Evolutionary conservation across 2,888 invertebrate genomes (phyloP), one percentile per base, ranked within the genome.

Genomic region (Drosophila incognita): DNA sequence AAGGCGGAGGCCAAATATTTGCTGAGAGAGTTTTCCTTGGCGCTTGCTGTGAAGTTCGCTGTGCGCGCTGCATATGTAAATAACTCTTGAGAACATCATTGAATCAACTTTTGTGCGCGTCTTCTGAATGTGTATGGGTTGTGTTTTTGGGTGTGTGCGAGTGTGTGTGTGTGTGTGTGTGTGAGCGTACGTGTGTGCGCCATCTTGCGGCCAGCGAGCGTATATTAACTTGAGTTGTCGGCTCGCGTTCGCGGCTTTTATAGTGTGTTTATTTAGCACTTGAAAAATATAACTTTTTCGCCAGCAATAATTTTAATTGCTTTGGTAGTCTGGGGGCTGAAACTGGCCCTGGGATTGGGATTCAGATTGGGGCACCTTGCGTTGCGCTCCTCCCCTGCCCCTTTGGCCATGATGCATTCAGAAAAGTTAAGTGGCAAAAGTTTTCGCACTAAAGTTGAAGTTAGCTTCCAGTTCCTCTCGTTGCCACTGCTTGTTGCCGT

Each of bases 251-350:
- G 75, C 71, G 74, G 77, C 79, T 82, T 87, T 87, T 82, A 83
- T 88, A 84, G 84, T 90, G 89, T 90, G 90, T 91, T 91, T 91
- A 87, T 85, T 83, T 86, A 86, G 89, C 91, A 91, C 91, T 91
- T 90, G 86, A 86, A 89, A 90, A 91, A 90, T 90, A 91, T 90
- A 90, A 88, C 85, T 90, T 91, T 89, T 87, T 85, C 71, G 75
- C 80, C 82, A 75, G 83, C 86, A 84, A 87, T 91, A 91, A 91
- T 90, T 90, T 91, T 90, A 91, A 91, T 91, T 91, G 90, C 91
- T 91, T 91, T 90, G 79, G 76, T 81, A 81, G 54, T 78, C 76
- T 70, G 38, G 64, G 31, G 38, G 29, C 58, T 46, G 70, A 42
- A 69, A 65, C 64, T 72, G 72, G 61, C 51, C 46, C 56, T 53